Base-by-base conservation (phyloP, 2,888 invertebrate species). In the Papilio protenor region DNA sequence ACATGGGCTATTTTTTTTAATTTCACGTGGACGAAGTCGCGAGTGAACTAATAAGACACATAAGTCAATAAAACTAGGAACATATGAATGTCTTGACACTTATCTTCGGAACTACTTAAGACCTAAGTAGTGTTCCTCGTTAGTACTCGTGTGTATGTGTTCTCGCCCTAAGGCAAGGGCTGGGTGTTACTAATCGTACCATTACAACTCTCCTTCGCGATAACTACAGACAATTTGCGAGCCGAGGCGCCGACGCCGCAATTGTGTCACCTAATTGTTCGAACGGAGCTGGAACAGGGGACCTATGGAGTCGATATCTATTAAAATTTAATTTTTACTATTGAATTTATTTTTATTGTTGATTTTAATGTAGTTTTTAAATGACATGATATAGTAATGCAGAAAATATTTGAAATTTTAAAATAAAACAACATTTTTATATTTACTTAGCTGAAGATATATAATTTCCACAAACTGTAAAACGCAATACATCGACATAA, bases 241-340 rank as follows among this genome's bases (percentile, higher is more conserved):
- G 77, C 40, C 27, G n/a, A 72, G 79, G 79, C 79, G 79, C 79
- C 79, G 76, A 57, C 76, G 76, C 64, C 21, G 73, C 76, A 79
- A 78, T 66, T 78, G 72, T 80, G 78, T 80, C 79, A 76, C 78
- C 78, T 76, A 78, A 78, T 80, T 80, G 79, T 80, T 80, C 61
- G 52, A 73, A 21, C 59, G 52, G 33, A 59, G 61, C 52, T 27
- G 59, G 79, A 78, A 78, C 78, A 57, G 21, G 40, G 21, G 45
- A 71, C n/a, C 64, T 33, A 52, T 74, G 21, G 78, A 80, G 76
- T 16, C n/a, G 71, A n/a, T 55, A 47, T 73, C 33, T 6, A 33
- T 21, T 21, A 23, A 47, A 70, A 70, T 18, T 47, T 33, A 47
- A 8, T 40, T 40, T 8, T 40, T 8, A 8, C 40, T 40, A 8